phyloP scores from a whole-genome alignment of 1,140 invertebrate species.

The Hylaeus volcanicus region DNA sequence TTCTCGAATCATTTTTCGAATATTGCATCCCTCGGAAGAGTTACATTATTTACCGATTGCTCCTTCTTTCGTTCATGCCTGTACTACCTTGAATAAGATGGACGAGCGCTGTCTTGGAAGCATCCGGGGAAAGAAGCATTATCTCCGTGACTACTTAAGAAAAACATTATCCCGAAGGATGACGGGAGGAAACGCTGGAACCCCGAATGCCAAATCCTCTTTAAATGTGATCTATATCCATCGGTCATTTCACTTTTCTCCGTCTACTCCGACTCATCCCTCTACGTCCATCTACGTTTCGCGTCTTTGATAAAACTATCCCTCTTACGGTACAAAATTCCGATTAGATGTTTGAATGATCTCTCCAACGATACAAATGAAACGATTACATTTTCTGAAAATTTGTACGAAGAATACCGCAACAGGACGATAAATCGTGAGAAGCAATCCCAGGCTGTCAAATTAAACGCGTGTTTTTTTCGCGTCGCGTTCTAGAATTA shows the following conservation, averaged over 20 bases:
- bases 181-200: conserved; percentile 55
- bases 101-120: conserved; percentile 46
- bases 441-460: too few relatives aligned
- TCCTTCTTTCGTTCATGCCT: conserved; percentile 25
- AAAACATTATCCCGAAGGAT: conserved; percentile 66
- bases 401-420: too few relatives aligned
- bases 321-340: too few relatives aligned
- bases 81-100: conserved; percentile 51
- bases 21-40: conserved; percentile 27
- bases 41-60: conserved; percentile 39
- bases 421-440: too few relatives aligned
- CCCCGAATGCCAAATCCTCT: conserved; percentile 58
- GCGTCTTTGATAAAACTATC: neutral
- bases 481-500: too few relatives aligned
- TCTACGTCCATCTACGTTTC: neutral
- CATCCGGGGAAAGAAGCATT: conserved; percentile 36
- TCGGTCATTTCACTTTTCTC: conserved; percentile 38
- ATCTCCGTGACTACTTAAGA: conserved; percentile 59
- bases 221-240: conserved; percentile 61
- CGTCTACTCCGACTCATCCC: conserved; percentile 10
- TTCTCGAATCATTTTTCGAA: neutral
- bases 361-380: neutral
- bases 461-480: too few relatives aligned
- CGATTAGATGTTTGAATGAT: neutral
- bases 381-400: too few relatives aligned